These are phyloP conservation scores for Rhagologus leucostigma DNA, from an alignment of 2,113 vertebrate species.

Conservation along the genomic window DNA sequence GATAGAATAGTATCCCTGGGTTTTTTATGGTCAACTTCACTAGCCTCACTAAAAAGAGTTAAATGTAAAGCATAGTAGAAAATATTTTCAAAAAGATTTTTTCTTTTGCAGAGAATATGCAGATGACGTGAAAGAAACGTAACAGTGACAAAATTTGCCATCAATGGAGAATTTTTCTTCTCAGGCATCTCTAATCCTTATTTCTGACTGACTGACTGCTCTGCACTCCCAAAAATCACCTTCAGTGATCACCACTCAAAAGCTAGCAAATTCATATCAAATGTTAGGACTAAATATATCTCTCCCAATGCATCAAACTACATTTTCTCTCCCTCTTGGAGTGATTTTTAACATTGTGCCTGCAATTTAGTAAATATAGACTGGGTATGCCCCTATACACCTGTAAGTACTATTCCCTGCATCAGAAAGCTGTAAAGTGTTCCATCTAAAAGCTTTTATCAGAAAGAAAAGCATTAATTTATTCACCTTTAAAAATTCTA, in stretches of 20 bases:
- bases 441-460: slow-evolving; percentile 1
- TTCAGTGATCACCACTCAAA: background rate
- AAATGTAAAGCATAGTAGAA: background rate
- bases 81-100: background rate
- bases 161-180: background rate
- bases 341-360: background rate
- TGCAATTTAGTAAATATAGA: background rate
- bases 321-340: background rate
- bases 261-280: background rate
- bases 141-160: background rate
- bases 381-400: background rate
- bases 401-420: background rate
- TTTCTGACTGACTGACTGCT: background rate
- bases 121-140: background rate
- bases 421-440: background rate
- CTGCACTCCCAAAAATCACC: background rate
- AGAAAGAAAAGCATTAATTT: background rate
- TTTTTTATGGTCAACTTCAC: background rate
- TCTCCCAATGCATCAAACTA: background rate
- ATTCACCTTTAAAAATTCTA: background rate
- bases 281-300: background rate
- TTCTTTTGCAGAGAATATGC: background rate
- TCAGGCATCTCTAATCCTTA: background rate
- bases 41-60: background rate
- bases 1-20: rapidly evolving